These are phyloP conservation scores for Parnassius glacialis DNA, from an alignment of 2,888 invertebrate species.

Conservation along the genomic window DNA sequence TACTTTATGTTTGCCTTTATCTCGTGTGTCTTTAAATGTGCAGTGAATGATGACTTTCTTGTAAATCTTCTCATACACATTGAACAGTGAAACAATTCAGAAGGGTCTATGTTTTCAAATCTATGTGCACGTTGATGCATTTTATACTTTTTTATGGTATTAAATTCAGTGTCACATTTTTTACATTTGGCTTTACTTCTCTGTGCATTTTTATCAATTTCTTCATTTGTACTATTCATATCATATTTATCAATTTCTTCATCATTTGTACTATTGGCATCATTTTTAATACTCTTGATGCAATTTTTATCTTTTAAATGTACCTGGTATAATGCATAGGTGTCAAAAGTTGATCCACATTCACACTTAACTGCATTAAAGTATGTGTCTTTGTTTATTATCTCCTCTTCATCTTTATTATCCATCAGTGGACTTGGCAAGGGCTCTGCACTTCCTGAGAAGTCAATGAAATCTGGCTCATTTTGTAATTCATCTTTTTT, in stretches of 20 bases:
- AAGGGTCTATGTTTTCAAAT: slow-evolving; percentile 25
- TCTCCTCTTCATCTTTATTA: slow-evolving; percentile 24
- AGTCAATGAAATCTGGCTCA: slow-evolving; percentile 19
- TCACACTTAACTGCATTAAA: slow-evolving; percentile 31
- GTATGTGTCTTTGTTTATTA: slow-evolving; percentile 27
- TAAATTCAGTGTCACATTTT: slow-evolving; percentile 26
- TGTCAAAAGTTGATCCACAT: slow-evolving; percentile 32
- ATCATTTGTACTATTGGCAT: slow-evolving; percentile 26
- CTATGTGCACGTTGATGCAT: slow-evolving; percentile 36
- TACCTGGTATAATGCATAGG: slow-evolving; percentile 33
- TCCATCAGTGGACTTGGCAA: slow-evolving; percentile 9
- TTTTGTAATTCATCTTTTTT: slow-evolving; percentile 24
- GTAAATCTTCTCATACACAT: slow-evolving; percentile 62
- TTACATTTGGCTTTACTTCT: slow-evolving; percentile 19
- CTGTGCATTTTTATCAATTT: slow-evolving; percentile 2
- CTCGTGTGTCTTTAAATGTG: slow-evolving; percentile 58
- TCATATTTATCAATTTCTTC: background rate
- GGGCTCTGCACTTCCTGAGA: slow-evolving; percentile 32
- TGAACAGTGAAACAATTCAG: slow-evolving; percentile 48
- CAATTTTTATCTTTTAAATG: slow-evolving; percentile 38
- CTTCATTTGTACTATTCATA: slow-evolving; percentile 21
- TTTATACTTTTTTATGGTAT: slow-evolving; percentile 34
- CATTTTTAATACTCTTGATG: slow-evolving; percentile 29
- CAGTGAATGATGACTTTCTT: slow-evolving; percentile 49
- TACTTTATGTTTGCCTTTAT: slow-evolving; percentile 47